These are phyloP conservation scores for Myiopsitta monachus DNA, from an alignment of 2,113 vertebrate genomes.

Conservation along the genomic window DNA sequence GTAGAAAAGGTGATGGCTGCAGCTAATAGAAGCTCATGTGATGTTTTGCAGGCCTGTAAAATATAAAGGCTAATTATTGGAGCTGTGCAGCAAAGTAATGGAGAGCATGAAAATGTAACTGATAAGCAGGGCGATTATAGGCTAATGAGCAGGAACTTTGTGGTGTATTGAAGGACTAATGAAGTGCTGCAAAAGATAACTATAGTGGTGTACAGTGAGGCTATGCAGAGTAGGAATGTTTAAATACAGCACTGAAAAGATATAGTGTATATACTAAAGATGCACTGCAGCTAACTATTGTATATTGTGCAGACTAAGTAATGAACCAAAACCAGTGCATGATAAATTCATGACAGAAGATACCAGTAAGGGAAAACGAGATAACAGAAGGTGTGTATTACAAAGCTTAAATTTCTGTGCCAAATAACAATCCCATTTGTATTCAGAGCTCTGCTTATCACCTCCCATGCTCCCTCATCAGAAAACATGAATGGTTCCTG, in stretches of 20 bases:
- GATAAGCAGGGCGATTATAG: conserved; percentile 1
- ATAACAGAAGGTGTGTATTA: rapidly evolving
- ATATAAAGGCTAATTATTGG: background rate
- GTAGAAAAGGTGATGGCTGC: background rate
- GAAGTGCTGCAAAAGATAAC: conserved; percentile 19
- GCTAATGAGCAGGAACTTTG: conserved; percentile 28
- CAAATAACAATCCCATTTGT: background rate
- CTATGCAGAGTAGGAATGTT: background rate
- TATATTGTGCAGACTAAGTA: background rate
- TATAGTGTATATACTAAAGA: background rate
- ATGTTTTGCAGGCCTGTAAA: background rate
- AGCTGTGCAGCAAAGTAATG: background rate
- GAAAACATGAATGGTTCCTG: background rate
- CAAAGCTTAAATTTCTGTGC: background rate
- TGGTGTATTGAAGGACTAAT: conserved; percentile 24
- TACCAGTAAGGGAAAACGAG: background rate
- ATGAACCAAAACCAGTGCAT: background rate
- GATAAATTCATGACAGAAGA: background rate
- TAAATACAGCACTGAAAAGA: background rate
- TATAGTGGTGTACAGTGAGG: background rate
- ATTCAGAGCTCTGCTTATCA: background rate
- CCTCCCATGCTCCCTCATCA: background rate
- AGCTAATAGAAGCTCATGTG: background rate
- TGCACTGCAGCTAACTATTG: background rate
- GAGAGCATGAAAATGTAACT: conserved; percentile 4